Percentiles rank a stretch among this genome's conserved stretches.
These are phyloP conservation scores for Archips crataeganus DNA, from an alignment of 2,888 invertebrate species.

Conservation along the genomic window DNA sequence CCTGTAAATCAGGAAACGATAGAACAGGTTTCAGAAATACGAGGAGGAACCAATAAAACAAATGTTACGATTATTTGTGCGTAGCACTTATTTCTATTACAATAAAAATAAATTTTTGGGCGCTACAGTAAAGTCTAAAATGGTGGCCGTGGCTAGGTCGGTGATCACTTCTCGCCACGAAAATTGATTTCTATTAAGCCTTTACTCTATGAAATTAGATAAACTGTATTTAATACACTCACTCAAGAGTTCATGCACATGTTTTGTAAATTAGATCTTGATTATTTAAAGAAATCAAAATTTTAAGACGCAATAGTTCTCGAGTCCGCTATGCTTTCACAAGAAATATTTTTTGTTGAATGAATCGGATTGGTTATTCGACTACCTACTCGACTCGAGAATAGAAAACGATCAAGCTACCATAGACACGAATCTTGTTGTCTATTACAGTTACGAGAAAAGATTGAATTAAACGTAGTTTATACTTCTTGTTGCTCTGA, in stretches of 20 bases:
- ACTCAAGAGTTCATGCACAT: conserved; percentile 84
- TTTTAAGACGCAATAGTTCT: conserved; percentile 75
- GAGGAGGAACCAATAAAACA: conserved; percentile 11
- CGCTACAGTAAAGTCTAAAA: conserved; percentile 80
- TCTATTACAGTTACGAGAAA: conserved; percentile 30
- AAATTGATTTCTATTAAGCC: conserved; percentile 57
- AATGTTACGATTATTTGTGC: conserved; percentile 13
- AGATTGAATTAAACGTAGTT: neutral
- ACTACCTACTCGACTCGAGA: conserved; percentile 27
- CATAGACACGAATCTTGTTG: conserved; percentile 39
- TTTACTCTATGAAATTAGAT: conserved; percentile 49
- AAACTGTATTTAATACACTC: conserved; percentile 67
- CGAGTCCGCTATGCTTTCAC: conserved; percentile 78
- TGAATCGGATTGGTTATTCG: conserved; percentile 46
- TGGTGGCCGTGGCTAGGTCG: conserved; percentile 83
- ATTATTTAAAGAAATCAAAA: conserved; percentile 62
- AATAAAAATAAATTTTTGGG: conserved; percentile 66
- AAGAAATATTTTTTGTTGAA: conserved; percentile 68
- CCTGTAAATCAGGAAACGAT: neutral
- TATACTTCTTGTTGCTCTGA: too few species aligned
- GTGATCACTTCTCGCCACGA: conserved; percentile 67
- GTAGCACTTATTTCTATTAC: conserved; percentile 43
- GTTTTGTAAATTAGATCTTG: conserved; percentile 64
- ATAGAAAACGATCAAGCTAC: conserved; percentile 44
- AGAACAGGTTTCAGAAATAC: conserved; percentile 1